A percentile compares a stretch with the other conserved stretches of the same genome.
Evolutionary conservation across 2,797 vertebrate species (phyloP).

Genomic region (Sphenopsis melanotis): DNA sequence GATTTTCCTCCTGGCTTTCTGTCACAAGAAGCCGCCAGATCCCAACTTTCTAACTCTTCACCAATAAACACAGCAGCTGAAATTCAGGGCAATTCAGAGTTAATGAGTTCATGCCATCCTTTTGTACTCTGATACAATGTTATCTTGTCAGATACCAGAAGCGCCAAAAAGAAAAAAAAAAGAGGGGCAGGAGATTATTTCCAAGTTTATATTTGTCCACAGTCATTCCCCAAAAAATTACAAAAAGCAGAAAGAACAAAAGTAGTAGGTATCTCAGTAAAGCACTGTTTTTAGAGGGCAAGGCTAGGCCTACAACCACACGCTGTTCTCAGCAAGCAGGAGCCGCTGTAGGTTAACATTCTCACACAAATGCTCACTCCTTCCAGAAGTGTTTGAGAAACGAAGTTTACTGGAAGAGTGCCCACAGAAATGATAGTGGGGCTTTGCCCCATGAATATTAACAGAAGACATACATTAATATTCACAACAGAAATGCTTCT

Average conservation of each 20-base stretch:
- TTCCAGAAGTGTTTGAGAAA: neutral
- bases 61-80: neutral
- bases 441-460: neutral
- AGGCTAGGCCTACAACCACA: neutral
- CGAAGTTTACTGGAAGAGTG: neutral
- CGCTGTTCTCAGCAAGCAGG: neutral
- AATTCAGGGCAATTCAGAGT: neutral
- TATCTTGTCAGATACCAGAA: neutral
- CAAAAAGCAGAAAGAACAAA: neutral
- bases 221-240: neutral
- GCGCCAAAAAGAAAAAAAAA: fast-evolving
- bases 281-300: neutral
- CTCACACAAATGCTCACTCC: neutral
- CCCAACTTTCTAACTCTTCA: neutral
- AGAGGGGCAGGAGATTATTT: fast-evolving
- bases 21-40: neutral
- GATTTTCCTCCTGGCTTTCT: conserved; percentile 5
- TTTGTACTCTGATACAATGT: neutral
- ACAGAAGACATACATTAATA: neutral
- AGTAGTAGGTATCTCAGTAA: neutral
- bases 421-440: neutral
- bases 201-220: neutral
- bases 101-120: neutral
- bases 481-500: neutral
- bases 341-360: neutral